These are phyloP conservation scores for Chaetodon auriga DNA, from an alignment of 2,113 vertebrate species.

Conservation along the genomic window DNA sequence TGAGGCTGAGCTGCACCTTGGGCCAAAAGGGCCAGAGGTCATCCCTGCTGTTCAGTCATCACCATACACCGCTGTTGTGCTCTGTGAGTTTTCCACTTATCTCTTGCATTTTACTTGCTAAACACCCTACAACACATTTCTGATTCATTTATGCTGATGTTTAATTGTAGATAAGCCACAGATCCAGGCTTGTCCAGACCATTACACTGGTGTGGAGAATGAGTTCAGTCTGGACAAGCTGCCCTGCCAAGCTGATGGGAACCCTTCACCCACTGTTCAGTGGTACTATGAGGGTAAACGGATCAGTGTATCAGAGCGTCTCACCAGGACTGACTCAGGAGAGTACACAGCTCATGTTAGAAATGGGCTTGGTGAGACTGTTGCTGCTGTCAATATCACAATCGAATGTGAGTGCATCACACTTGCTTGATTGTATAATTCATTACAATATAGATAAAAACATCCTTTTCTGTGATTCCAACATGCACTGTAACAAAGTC, in stretches of 20 bases:
- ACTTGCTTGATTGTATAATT: background rate
- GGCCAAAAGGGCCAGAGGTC: conserved; percentile 29
- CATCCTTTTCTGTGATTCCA: background rate
- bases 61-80: conserved; percentile 34
- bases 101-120: background rate
- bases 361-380: background rate
- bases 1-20: conserved; percentile 61
- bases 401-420: conserved; percentile 71
- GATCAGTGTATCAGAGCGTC: background rate
- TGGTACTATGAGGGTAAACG: conserved; percentile 33
- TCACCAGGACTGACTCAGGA: conserved; percentile 57
- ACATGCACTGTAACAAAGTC: background rate
- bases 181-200: background rate
- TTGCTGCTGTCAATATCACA: conserved; percentile 24
- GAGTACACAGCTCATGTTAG: background rate
- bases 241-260: conserved; percentile 48
- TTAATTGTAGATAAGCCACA: conserved; percentile 55
- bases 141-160: background rate
- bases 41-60: conserved; percentile 27
- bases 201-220: conserved; percentile 3
- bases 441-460: background rate
- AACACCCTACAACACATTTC: background rate
- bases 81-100: conserved; percentile 63
- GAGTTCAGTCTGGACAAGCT: conserved; percentile 7
- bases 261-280: conserved; percentile 53